Base-by-base conservation (phyloP, 2,888 invertebrate genomes). In the Tethea ocularis region DNA sequence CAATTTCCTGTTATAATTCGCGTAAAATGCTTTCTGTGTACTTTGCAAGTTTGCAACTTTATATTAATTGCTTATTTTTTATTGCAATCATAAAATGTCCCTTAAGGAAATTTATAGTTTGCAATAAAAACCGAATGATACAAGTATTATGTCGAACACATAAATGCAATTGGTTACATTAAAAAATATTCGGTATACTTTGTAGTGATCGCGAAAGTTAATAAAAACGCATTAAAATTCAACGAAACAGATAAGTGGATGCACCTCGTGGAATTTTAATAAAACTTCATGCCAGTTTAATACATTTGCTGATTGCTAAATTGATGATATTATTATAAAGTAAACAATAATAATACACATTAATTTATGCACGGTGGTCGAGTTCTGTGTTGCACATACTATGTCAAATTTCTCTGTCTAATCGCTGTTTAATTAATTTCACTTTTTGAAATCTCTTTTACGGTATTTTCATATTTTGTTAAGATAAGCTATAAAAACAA, bases 21-120 rank as follows among this genome's bases (percentile, higher is more conserved):
- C 26, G 17, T 53, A 36, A 54, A 54, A 54, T 36, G 54, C 15
- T 33, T 33, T 33, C 22, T 13, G 26, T 54, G 17, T 54, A 17
- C n/a, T 17, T 26, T 26, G 3, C n/a, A 38, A 41, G 6, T 60
- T 29, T 29, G 7, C 7, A 57, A 57, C 63, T 62, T 52, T 57
- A 63, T 70, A 52, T 23, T 76, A 66, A 75, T 69, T 66, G 56
- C 58, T 22, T 33, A 53, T 52, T 46, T 62, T 58, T 62, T 61
- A 60, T 57, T 55, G 13, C 55, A 57, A 67, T 64, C 62, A 64
- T 74, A 67, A 75, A 74, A 63, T 59, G 59, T 66, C 65, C n/a
- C 58, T 64, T 61, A 63, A 59, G 59, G 61, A 60, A 68, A 70
- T 74, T 75, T 74, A 72, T 71, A 63, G 59, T 55, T 51, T 8